These are phyloP conservation scores for Apis dorsata DNA, from an alignment of 1,140 invertebrate genomes.

Conservation along the genomic window DNA sequence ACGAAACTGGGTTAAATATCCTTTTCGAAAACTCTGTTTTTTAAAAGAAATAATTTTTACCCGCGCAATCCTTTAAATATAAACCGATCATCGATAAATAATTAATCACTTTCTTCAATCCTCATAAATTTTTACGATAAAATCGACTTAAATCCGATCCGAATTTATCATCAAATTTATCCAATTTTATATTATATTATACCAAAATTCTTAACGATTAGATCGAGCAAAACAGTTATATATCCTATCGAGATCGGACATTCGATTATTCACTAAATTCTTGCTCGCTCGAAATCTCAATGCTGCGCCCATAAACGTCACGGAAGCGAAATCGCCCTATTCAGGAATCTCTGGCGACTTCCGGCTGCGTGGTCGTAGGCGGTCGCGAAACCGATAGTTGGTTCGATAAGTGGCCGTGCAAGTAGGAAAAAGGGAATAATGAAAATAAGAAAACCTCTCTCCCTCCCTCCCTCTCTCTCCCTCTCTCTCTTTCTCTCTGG, in stretches of 20 bases:
- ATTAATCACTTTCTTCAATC: too few relatives aligned
- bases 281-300: neutral
- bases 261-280: neutral
- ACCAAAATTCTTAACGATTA: neutral
- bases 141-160: too few relatives aligned
- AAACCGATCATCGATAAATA: too few relatives aligned
- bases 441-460: neutral
- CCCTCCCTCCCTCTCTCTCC: neutral
- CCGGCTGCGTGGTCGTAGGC: neutral
- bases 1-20: too few relatives aligned
- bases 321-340: neutral
- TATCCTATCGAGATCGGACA: too few relatives aligned
- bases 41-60: too few relatives aligned
- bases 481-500: too few relatives aligned
- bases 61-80: too few relatives aligned
- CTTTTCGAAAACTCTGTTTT: too few relatives aligned
- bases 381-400: neutral
- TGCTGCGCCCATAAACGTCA: neutral
- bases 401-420: neutral
- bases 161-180: too few relatives aligned
- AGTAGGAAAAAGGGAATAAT: neutral
- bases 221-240: neutral
- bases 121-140: too few relatives aligned
- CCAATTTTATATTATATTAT: too few relatives aligned
- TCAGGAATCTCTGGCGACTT: constrained; percentile 5